phyloP scores from a whole-genome alignment of 1,140 invertebrate genomes.

The Sycophaga agraensis region DNA sequence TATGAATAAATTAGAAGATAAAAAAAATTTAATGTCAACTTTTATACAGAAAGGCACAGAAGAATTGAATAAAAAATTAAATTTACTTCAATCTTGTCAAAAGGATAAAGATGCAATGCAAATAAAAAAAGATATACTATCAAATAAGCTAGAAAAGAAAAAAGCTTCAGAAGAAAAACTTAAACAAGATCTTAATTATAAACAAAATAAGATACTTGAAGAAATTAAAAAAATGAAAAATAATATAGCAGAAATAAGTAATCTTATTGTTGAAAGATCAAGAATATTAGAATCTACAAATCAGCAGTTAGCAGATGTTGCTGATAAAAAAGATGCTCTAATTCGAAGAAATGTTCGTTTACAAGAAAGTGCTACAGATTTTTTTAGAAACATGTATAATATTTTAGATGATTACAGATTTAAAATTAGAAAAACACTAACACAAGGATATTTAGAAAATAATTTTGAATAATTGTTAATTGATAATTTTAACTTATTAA shows the following conservation, averaged over 20 bases:
- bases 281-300: constrained; percentile 36
- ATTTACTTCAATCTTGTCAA: constrained; percentile 21
- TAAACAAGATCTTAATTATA: constrained; percentile 31
- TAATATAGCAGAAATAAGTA: constrained; percentile 32
- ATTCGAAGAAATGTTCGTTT: constrained; percentile 29
- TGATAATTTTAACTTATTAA: no score
- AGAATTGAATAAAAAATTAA: constrained; percentile 27
- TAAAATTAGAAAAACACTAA: constrained; percentile 22
- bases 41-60: constrained; percentile 34
- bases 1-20: constrained; percentile 34
- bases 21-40: constrained; percentile 31
- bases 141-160: constrained; percentile 32
- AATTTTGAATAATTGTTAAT: neutral
- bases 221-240: constrained; percentile 35
- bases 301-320: constrained; percentile 11
- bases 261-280: constrained; percentile 27
- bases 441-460: constrained; percentile 6
- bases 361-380: constrained; percentile 34
- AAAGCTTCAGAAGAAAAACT: constrained; percentile 31
- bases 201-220: constrained; percentile 35
- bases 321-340: constrained; percentile 20
- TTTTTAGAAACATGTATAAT: constrained; percentile 39
- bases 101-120: constrained; percentile 37
- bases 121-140: constrained; percentile 30
- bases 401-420: constrained; percentile 35